phyloP scores from a whole-genome alignment of 2,113 vertebrate species.

The Henicopernis longicauda region DNA sequence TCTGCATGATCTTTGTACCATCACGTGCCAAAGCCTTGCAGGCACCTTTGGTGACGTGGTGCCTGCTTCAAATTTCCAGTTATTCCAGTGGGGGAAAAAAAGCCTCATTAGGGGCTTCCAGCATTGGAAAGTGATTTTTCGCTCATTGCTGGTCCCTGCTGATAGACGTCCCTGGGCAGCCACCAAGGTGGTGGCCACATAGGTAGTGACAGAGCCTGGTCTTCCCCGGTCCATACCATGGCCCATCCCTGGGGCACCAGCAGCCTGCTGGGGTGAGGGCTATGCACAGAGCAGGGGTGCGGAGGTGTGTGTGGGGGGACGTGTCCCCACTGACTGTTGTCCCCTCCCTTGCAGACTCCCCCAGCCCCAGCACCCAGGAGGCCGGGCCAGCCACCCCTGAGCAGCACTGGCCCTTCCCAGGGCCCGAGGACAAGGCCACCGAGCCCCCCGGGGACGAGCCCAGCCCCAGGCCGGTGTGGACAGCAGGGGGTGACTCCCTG shows the following conservation, averaged over 20 bases:
- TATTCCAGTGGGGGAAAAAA: background rate
- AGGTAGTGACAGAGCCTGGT: background rate
- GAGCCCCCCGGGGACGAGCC: constrained; percentile 15
- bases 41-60: accelerated
- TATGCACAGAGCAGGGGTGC: background rate
- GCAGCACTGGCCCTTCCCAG: constrained; percentile 51
- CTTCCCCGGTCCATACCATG: background rate
- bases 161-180: background rate
- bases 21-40: background rate
- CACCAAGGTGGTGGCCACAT: too few species aligned
- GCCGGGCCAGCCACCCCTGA: background rate
- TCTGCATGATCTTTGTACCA: background rate
- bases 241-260: too few species aligned
- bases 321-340: background rate
- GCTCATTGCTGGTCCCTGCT: background rate
- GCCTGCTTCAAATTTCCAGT: background rate
- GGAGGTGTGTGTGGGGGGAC: too few species aligned
- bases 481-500: background rate
- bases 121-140: background rate
- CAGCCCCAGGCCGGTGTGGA: constrained; percentile 4
- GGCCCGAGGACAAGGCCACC: constrained; percentile 38
- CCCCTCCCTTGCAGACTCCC: constrained; percentile 49
- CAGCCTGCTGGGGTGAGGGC: too few species aligned
- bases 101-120: background rate
- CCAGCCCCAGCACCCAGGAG: constrained; percentile 54